A percentile compares a stretch with the other conserved stretches of the same genome.
These are phyloP conservation scores for Latrodectus geometricus DNA, from an alignment of 1,140 invertebrate genomes.

Conservation along the genomic window DNA sequence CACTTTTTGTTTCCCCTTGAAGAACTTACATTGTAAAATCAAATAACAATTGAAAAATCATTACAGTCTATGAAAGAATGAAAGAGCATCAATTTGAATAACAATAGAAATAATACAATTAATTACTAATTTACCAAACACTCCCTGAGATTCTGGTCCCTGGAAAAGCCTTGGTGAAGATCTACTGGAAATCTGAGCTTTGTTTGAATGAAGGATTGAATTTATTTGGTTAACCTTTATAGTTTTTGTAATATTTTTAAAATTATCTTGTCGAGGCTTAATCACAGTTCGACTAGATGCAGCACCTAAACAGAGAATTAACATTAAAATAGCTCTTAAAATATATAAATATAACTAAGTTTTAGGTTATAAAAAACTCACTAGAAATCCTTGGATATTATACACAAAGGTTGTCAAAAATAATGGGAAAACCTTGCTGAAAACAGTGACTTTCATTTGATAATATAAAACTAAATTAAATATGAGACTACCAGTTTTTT, in stretches of 20 bases:
- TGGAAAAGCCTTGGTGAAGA: background rate
- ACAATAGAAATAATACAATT: background rate
- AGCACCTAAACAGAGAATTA: background rate
- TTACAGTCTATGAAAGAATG: background rate
- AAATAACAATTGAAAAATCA: background rate
- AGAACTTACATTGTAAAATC: background rate
- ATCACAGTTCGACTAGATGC: slow-evolving; percentile 18
- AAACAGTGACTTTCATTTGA: too few species aligned
- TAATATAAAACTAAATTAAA: too few species aligned
- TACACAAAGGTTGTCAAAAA: too few species aligned
- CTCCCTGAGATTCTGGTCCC: slow-evolving; percentile 4
- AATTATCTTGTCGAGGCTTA: background rate
- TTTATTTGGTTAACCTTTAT: slow-evolving; percentile 36
- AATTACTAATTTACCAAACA: slow-evolving; percentile 41
- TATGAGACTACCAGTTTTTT: too few species aligned
- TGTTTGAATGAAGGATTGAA: slow-evolving; percentile 27
- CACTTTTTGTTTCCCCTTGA: background rate
- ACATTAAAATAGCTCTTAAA: background rate
- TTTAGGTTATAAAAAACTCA: too few species aligned
- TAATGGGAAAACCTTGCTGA: too few species aligned
- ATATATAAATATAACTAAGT: too few species aligned
- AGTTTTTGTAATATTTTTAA: slow-evolving; percentile 32
- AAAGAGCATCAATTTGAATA: background rate
- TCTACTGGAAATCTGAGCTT: background rate
- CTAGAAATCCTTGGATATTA: too few species aligned